Conservation (phyloP, 2,888 invertebrate genomes). For the Drosophila nr. fundita region DNA sequence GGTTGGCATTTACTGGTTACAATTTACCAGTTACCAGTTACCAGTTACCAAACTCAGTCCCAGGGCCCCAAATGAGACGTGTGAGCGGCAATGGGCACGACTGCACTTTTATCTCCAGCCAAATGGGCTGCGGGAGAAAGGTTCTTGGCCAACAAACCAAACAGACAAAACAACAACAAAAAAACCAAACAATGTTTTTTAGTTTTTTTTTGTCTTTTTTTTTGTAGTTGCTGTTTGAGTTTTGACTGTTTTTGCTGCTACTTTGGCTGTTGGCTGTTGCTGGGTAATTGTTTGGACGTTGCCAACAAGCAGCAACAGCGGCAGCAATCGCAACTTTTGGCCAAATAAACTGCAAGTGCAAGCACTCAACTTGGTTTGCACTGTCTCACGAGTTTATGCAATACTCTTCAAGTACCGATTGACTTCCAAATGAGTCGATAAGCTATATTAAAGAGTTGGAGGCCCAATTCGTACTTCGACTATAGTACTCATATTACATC, state of each 20-base stretch:
- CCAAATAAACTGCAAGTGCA: conserved; percentile 78
- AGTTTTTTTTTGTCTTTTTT: conserved; percentile 3
- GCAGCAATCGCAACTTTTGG: conserved; percentile 65
- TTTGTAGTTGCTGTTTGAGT: conserved; percentile 39
- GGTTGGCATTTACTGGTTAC: conserved; percentile 16
- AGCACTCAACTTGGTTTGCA: conserved; percentile 57
- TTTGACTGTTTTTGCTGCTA: conserved; percentile 41
- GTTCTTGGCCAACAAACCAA: conserved; percentile 55
- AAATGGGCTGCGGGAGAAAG: conserved; percentile 58
- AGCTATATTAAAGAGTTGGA: not conserved
- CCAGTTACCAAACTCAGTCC: conserved; percentile 35
- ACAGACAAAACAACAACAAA: conserved; percentile 4
- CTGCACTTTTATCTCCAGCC: conserved; percentile 50
- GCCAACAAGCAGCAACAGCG: conserved; percentile 46
- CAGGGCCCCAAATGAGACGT: conserved; percentile 47
- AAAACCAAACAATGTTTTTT: conserved; percentile 37
- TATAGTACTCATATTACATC: not conserved
- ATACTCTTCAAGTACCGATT: conserved; percentile 26
- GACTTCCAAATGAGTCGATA: conserved; percentile 5
- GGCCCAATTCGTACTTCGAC: not conserved
- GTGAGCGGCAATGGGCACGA: conserved; percentile 53
- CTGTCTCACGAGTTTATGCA: conserved; percentile 64
- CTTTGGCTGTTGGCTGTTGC: conserved; percentile 28
- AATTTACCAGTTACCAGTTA: conserved; percentile 24
- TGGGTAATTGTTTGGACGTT: conserved; percentile 71